Base-by-base conservation (phyloP, 2,797 vertebrate species). In the Rhinichthys osculus region DNA sequence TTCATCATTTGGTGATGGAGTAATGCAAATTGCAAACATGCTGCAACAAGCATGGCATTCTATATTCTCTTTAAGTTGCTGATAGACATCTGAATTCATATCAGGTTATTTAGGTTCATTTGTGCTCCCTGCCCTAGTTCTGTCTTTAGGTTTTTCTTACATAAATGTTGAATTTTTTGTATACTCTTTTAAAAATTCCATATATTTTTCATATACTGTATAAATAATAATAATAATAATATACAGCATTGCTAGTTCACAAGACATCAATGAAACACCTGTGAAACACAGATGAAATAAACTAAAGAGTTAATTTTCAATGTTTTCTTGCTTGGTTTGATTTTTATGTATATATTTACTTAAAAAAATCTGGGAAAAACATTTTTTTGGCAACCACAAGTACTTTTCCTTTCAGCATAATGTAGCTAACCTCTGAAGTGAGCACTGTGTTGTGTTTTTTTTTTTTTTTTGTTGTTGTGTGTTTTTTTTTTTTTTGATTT, bases 331-430 rank as follows among this genome's bases (percentile, higher is more conserved):
- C 54, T 50, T 66, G 7, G 57, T 83, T 83, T 74, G 44, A 73
- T 35, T 57, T 54, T 59, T 21, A 19, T 78, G n/a, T 10, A 59
- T n/a, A 40, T 27, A 42, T 77, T 33, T 21, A 35, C 2, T n/a
- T 16, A 30, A 30, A 27, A 27, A 27, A 27, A 27, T 27, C 27
- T 27, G 27, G 27, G 27, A 27, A 27, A 27, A 27, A 27, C 27
- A 27, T 0, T 57, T n/a, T n/a, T 83, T 89, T 83, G 79, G 69
- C 73, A 82, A 84, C 35, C 57, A 79, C 7, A 71, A 78, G n/a
- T 71, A 52, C 33, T 42, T 38, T 67, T 73, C 54, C n/a, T 62
- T 47, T 87, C 44, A 64, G 35, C 9, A 21, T 82, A 35, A 70
- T 52, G 44, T 40, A 74, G 44, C 42, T 73, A 77, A 50, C 54